Evolutionary conservation across 1,140 invertebrate species (phyloP).

Genomic region (Globodera rostochiensis): DNA sequence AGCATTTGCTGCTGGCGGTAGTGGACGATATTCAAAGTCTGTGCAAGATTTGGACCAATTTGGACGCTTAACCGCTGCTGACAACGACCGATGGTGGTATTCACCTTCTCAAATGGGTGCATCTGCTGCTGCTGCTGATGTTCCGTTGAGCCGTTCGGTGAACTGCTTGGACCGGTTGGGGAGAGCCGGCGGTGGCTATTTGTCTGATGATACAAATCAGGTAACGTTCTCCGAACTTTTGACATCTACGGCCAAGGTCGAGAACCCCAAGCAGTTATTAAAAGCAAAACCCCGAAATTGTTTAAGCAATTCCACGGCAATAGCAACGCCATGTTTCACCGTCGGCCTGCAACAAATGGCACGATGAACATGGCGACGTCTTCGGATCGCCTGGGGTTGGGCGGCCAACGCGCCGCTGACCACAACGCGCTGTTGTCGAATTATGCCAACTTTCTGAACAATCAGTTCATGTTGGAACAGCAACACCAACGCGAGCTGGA

Average conservation of each 20-base stretch:
- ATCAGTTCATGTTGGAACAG: constrained; percentile 53
- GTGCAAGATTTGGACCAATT: background rate
- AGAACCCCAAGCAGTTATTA: too few relatives aligned
- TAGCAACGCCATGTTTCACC: too few relatives aligned
- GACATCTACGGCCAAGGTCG: too few relatives aligned
- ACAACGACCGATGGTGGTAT: background rate
- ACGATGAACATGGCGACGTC: too few relatives aligned
- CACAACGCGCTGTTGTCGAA: constrained; percentile 42
- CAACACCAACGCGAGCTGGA: constrained; percentile 10
- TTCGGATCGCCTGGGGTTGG: too few relatives aligned
- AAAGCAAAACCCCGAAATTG: too few relatives aligned
- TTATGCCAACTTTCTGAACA: constrained; percentile 63
- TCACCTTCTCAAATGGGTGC: background rate
- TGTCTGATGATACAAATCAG: background rate
- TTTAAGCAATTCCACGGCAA: too few relatives aligned
- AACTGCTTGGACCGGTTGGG: constrained; percentile 19
- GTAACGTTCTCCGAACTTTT: background rate
- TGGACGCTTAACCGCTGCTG: background rate
- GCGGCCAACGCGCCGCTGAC: background rate
- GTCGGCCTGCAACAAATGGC: too few relatives aligned
- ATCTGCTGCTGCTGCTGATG: background rate
- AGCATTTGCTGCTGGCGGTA: background rate
- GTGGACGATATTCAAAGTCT: background rate
- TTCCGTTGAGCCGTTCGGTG: constrained; percentile 11
- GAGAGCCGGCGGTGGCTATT: background rate